These are phyloP conservation scores for Dinomys branickii DNA, from an alignment of 2,113 vertebrate genomes.

Conservation along the genomic window DNA sequence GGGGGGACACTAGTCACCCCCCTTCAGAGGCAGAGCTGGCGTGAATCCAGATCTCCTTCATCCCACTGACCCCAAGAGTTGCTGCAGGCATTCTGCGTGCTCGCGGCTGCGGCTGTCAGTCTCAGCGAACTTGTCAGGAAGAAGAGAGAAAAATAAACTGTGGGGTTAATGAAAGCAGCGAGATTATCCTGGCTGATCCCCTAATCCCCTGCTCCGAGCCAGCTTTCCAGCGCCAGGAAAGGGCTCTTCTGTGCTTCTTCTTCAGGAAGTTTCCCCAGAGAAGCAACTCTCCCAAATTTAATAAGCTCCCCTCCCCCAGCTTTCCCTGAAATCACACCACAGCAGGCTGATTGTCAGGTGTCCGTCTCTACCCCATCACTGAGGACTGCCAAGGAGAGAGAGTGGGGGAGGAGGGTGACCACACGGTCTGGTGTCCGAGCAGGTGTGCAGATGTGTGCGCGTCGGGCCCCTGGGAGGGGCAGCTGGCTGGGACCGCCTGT, in stretches of 20 bases:
- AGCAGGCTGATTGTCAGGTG: conserved; percentile 51
- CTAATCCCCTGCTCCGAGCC: conserved; percentile 85
- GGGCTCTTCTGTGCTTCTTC: conserved; percentile 55
- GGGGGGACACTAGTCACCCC: neutral
- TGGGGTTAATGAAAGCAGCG: conserved; percentile 87
- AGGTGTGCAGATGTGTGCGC: neutral
- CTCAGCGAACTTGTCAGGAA: conserved; percentile 80
- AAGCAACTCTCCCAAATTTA: conserved; percentile 75
- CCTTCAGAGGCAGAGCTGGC: neutral
- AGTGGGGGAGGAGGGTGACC: neutral
- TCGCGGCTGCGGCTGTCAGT: conserved; percentile 82
- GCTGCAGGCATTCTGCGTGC: neutral
- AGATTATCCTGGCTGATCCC: conserved; percentile 87
- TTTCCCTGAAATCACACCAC: conserved; percentile 53
- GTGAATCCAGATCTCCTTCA: neutral
- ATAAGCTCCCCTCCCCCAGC: neutral
- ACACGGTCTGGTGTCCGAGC: neutral
- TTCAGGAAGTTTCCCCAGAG: conserved; percentile 78
- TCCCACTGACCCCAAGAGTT: fast-evolving
- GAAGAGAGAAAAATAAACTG: conserved; percentile 83
- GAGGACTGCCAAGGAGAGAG: neutral
- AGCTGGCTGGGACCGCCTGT: fast-evolving
- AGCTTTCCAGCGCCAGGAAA: conserved; percentile 83
- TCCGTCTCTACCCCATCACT: neutral
- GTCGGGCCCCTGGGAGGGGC: neutral